Base-by-base conservation (phyloP, 2,113 vertebrate genomes). In the Cettia cetti region DNA sequence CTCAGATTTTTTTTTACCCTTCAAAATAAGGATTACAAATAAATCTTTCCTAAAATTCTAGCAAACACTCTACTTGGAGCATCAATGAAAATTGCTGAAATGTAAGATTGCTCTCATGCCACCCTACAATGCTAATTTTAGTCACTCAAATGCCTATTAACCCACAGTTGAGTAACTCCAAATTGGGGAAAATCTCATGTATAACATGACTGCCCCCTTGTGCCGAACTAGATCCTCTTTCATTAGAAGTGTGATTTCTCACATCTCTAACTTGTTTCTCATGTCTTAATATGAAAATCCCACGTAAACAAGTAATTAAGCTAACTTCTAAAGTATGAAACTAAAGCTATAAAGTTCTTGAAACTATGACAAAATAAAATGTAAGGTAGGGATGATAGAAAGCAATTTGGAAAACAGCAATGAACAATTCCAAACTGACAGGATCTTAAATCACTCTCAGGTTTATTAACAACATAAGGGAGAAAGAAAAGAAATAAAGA, bases 141-240 rank as follows among this genome's bases (percentile, higher is more conserved):
- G 44, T 76, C 40, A 74, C 44, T 30, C 30, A 53, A 49, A 49
- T 89, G 45, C 68, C 54, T 91, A 35, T 63, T 85, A 82, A 92
- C 14, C 37, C 79, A 40, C 3, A 56, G 59, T 0, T 13, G 69
- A 90, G 35, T 11, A 82, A 75, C 59, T 59, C 14, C 20, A 26
- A 76, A 49, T 15, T 3, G 69, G 42, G 13, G 33, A 37, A 74
- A 65, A 77, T 37, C 76, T 95, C 39, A 77, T 53, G 31, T 8
- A 96, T 94, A 89, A 80, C 95, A 50, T 35, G 82, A 97, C 93
- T 97, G 97, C 97, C 97, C 95, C 81, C 97, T 97, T 57, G 96
- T 93, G 97, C 80, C 45, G 21, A 79, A 77, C 18, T 60, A 37
- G 8, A 71, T 37, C 33, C 16, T 31, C 12, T 47, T 35, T 52